Conservation (phyloP, 2,113 vertebrate species). For the Vombatus ursinus region DNA sequence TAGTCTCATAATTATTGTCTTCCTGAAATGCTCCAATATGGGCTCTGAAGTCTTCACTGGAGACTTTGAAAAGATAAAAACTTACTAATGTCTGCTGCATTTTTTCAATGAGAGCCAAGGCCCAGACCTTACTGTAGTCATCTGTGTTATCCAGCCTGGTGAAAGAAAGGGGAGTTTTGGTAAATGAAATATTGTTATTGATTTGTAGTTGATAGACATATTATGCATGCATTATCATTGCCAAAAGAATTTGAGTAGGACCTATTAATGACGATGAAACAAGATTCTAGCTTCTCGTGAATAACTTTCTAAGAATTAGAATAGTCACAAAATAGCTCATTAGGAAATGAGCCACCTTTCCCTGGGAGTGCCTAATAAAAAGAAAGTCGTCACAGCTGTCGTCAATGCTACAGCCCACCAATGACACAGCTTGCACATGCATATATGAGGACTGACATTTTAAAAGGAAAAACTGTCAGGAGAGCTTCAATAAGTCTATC, state of each 20-base stretch:
- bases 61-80: neutral
- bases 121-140: neutral
- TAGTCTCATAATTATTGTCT: neutral
- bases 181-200: constrained; percentile 10
- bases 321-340: neutral
- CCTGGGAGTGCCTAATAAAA: neutral
- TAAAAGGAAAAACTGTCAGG: neutral
- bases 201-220: neutral
- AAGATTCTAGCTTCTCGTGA: constrained; percentile 14
- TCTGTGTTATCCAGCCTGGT: neutral
- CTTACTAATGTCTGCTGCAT: neutral
- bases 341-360: neutral
- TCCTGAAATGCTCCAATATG: neutral
- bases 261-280: constrained; percentile 22
- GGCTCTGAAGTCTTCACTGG: neutral
- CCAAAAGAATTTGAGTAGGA: constrained; percentile 8
- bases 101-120: neutral
- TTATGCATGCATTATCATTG: constrained; percentile 7
- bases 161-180: neutral
- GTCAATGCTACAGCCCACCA: neutral
- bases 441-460: neutral
- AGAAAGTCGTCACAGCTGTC: neutral
- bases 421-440: neutral
- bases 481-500: neutral
- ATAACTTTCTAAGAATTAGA: neutral